Evolutionary conservation across 2,797 vertebrate genomes (phyloP), one percentile per base, ranked within the genome.

Genomic region (Platyrinchus mystaceus): DNA sequence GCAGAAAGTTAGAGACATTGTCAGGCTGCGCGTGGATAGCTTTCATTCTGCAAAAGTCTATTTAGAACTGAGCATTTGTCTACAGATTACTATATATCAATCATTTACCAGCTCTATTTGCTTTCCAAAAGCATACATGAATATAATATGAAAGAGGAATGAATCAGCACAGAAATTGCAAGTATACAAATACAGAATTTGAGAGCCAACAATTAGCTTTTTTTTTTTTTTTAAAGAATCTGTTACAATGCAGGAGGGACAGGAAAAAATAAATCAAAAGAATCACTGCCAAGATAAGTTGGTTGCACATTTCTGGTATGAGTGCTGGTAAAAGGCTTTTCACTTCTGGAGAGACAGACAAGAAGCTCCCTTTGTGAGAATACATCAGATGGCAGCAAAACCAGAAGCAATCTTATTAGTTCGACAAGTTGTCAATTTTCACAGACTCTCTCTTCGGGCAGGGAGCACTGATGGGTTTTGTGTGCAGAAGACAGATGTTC

Each of bases 381-480:
- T 66, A 58, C 34, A 66, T 95, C 68, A 80, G 49, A 82, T 62
- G 55, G 78, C 68, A 84, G 43, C 36, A 87, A 90, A 86, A 91
- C 83, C 93, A 71, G 79, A 83, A 84, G 47, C 50, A 84, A 83
- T 85, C 37, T 64, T 70, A 92, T 83, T 70, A 85, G 84, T 87
- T 95, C 7, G 20, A 94, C 62, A 90, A 79, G 53, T 79, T 94
- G 75, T 96, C 92, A 79, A 43, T 97, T 95, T 90, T 96, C 88
- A 56, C 69, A 22, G 41, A 18, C 20, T 77, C 24, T 92, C 21
- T 84, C 44, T 93, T 89, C 16, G 24, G 67, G 22, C 52, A 78
- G 56, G 26, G 24, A 86, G 39, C 75, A 47, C 14, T 73, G 74
- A 63, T 71, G 59, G 49, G 23, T 56, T 96, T 93, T 96, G 75